These are phyloP conservation scores for Lagorchestes hirsutus DNA, from an alignment of 2,797 vertebrate species.

Conservation along the genomic window DNA sequence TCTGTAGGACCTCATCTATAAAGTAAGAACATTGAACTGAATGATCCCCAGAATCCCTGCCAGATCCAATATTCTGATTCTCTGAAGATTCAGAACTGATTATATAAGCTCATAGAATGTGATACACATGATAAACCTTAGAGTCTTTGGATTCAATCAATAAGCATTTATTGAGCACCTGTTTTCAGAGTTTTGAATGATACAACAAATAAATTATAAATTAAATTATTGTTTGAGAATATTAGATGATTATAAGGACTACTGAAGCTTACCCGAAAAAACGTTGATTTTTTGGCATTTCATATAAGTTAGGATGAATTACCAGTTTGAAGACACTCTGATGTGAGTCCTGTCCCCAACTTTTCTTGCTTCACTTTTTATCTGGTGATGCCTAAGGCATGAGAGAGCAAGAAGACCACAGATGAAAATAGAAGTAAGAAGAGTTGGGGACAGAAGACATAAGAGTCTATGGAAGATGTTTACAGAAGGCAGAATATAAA, in stretches of 20 bases:
- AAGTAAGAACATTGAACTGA: neutral
- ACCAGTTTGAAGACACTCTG: neutral
- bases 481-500: neutral
- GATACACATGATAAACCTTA: neutral
- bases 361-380: neutral
- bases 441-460: neutral
- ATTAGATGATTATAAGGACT: neutral
- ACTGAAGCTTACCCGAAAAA: neutral
- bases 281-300: neutral
- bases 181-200: neutral
- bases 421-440: neutral
- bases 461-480: neutral
- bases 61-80: neutral
- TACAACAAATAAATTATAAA: neutral
- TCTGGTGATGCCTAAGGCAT: neutral
- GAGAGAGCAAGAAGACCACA: neutral
- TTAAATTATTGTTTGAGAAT: neutral
- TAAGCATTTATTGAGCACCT: neutral
- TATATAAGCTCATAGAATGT: neutral
- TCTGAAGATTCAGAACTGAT: neutral
- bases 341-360: neutral
- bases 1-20: neutral
- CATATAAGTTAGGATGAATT: neutral
- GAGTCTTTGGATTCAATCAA: neutral
- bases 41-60: neutral